Evolutionary conservation across 2,888 invertebrate genomes (phyloP).

Genomic region (Cordilura impudica): DNA sequence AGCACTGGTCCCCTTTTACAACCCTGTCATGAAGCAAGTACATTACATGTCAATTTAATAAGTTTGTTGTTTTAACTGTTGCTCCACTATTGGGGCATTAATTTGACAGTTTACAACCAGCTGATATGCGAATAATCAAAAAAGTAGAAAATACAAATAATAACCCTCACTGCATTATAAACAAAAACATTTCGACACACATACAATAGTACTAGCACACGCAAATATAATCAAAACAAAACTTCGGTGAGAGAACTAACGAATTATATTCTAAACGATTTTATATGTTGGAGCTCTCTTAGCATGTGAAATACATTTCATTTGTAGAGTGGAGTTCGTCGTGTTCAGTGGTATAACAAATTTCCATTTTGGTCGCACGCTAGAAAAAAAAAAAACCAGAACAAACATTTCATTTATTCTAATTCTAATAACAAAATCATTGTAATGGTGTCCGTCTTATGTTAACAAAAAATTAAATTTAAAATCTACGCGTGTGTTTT

Average conservation of each 20-base stretch:
- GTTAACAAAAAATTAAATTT: not conserved
- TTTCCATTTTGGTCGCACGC: conserved; percentile 27
- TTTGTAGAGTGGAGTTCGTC: conserved; percentile 53
- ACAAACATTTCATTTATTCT: not conserved
- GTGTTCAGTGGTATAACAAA: conserved; percentile 37
- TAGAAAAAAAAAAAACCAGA: not conserved
- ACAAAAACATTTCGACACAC: conserved; percentile 24
- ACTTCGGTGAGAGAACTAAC: conserved; percentile 9
- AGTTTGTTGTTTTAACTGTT: conserved; percentile 40
- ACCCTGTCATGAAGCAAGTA: conserved; percentile 26
- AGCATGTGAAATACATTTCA: conserved; percentile 38
- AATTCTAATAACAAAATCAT: conserved; percentile 14
- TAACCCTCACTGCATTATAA: conserved; percentile 44
- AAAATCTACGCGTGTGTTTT: not conserved
- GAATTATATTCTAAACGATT: conserved; percentile 9
- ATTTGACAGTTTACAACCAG: conserved; percentile 35
- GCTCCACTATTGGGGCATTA: conserved; percentile 5
- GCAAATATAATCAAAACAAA: conserved; percentile 50
- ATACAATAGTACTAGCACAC: conserved; percentile 11
- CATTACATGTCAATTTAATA: not conserved
- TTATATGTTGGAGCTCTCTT: conserved; percentile 49
- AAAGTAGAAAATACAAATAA: not conserved
- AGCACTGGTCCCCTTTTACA: conserved; percentile 9
- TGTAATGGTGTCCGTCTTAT: not conserved
- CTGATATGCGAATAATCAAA: conserved; percentile 31